Conservation (phyloP, 92 coral and sea anemone genomes). For the Heliopora coerulea region DNA sequence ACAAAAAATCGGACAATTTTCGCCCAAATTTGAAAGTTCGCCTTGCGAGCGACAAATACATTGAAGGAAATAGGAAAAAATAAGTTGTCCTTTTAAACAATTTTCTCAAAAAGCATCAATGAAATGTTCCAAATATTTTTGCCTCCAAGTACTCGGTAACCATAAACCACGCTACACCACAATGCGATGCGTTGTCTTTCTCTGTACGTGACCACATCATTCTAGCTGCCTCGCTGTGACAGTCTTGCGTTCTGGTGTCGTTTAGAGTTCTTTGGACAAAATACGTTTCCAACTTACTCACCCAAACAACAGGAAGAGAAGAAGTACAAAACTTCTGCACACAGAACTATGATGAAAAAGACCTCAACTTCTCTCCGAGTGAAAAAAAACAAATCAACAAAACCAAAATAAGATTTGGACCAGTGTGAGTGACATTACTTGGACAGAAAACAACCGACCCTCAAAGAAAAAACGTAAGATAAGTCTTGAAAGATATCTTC, state of each 20-base stretch:
- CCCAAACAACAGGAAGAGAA: constrained; percentile 80
- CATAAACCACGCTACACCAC: neutral
- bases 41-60: too few relatives aligned
- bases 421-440: neutral
- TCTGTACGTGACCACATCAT: too few relatives aligned
- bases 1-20: too few relatives aligned
- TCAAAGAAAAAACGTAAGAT: neutral
- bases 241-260: neutral
- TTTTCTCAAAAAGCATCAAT: too few relatives aligned
- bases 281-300: constrained; percentile 79
- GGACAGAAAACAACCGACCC: neutral
- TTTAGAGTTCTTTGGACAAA: constrained; percentile 95
- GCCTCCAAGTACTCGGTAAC: too few relatives aligned
- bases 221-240: neutral
- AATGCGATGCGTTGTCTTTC: neutral
- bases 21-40: too few relatives aligned
- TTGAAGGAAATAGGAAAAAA: too few relatives aligned
- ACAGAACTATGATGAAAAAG: constrained; percentile 18
- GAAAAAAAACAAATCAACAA: neutral
- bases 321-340: constrained; percentile 36
- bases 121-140: too few relatives aligned
- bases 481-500: neutral
- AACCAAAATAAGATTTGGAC: neutral
- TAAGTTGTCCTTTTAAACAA: too few relatives aligned
- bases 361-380: neutral